Conservation (phyloP, 2,888 invertebrate species). For the Galerucella calmariensis region DNA sequence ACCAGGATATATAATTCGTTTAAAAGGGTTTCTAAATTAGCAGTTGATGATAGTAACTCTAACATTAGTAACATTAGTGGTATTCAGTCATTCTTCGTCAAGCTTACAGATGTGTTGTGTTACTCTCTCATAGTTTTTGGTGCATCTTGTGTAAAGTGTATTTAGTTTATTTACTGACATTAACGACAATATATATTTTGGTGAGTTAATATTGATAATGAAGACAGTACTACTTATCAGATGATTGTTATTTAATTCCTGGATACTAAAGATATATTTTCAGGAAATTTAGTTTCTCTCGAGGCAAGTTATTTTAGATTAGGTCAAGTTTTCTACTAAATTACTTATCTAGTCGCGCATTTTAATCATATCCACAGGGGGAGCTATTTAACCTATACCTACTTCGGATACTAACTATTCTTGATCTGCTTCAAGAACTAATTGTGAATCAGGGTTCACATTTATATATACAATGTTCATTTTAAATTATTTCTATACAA, state of each 20-base stretch:
- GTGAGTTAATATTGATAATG: background rate
- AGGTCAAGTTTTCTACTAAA: too few relatives aligned
- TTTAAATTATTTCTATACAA: too few relatives aligned
- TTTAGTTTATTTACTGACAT: background rate
- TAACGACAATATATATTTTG: background rate
- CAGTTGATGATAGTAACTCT: constrained; percentile 65
- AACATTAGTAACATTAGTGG: constrained; percentile 63
- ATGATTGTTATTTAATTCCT: background rate
- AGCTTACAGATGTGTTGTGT: constrained; percentile 55
- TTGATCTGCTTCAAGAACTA: too few relatives aligned
- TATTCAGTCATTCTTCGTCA: constrained; percentile 62
- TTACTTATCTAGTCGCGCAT: too few relatives aligned
- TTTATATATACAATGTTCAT: too few relatives aligned
- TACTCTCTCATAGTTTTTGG: constrained; percentile 29
- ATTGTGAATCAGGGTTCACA: too few relatives aligned
- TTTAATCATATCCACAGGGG: too few relatives aligned
- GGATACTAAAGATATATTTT: too few relatives aligned
- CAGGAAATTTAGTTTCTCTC: too few relatives aligned
- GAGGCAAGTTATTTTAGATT: too few relatives aligned
- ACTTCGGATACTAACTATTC: too few relatives aligned
- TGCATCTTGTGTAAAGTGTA: constrained; percentile 9
- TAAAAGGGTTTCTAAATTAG: constrained; percentile 66
- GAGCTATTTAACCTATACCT: too few relatives aligned
- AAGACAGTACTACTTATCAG: background rate
- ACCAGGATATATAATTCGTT: constrained; percentile 63